phyloP scores from a whole-genome alignment of 2,113 vertebrate genomes.

The Notarius quadriscutis region DNA sequence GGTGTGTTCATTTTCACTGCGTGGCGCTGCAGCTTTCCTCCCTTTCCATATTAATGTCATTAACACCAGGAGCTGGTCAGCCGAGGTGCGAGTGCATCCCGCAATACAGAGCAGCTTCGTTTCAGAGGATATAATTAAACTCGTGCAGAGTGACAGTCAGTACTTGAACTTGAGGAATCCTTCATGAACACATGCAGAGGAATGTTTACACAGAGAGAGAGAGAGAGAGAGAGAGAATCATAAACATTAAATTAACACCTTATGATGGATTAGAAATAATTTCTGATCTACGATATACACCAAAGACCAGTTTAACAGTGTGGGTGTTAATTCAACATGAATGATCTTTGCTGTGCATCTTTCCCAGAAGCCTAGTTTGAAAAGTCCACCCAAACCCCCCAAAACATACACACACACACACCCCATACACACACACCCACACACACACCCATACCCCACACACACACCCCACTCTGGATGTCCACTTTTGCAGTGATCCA shows the following conservation, averaged over 20 bases:
- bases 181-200: not conserved
- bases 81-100: conserved; percentile 75
- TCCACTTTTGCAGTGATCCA: not conserved
- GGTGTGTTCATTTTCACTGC: conserved; percentile 63
- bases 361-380: not conserved
- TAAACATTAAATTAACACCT: conserved; percentile 21
- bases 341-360: conserved; percentile 10
- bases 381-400: not conserved
- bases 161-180: conserved; percentile 52
- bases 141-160: conserved; percentile 67
- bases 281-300: not conserved
- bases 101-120: conserved; percentile 66
- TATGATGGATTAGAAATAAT: not conserved
- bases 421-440: not conserved
- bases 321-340: conserved; percentile 30
- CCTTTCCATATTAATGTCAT: conserved; percentile 77
- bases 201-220: conserved; percentile 10
- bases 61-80: conserved; percentile 76
- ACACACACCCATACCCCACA: not conserved
- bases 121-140: conserved; percentile 75
- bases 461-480: not conserved
- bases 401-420: not conserved
- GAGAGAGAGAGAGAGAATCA: not conserved
- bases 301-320: not conserved
- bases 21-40: conserved; percentile 68